Evolutionary conservation across 2,888 invertebrate genomes (phyloP), one percentile per base, ranked within the genome.

Genomic region (Ornithoptera alexandrae): DNA sequence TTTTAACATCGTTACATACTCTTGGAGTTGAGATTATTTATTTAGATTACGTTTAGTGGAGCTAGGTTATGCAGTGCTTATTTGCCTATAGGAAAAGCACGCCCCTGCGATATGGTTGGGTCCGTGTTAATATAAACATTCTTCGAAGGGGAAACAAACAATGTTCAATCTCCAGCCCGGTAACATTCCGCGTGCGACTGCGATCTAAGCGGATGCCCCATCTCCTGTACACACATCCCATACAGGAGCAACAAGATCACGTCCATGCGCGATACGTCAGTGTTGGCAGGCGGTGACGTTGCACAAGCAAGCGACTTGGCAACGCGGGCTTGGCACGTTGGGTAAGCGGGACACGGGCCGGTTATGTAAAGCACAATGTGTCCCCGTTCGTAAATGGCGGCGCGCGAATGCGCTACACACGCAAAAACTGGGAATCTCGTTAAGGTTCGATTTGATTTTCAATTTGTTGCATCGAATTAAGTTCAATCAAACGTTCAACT

Each of bases 191-290:
- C 58, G 15, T 7, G 22, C 24, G 58, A 57, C 65, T 62, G 60
- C 66, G 60, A 67, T n/a, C 17, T 12, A 59, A 59, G 18, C 30
- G 42, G 24, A 71, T 59, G 56, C 57, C 65, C 63, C 60, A 66
- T 64, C 57, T 68, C 30, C 60, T 39, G 30, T 67, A 3, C 30
- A 30, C 30, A 30, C 30, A 30, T 30, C 30, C 30, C 5, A 4
- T 30, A 63, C 67, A 65, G 56, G 22, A 50, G 36, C 61, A 61
- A 65, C 68, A 56, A 67, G 53, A 78, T 80, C 83, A 83, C 82
- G 86, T 86, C 85, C 84, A 84, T 84, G 81, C 80, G 81, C 84
- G 80, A 82, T 83, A 79, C 78, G 73, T 80, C 78, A 81, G 53
- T 63, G 57, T 69, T 65, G 56, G 69, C 69, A 46, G 20, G 24